Conservation (phyloP, 1,140 invertebrate genomes). For the Sycophaga agraensis region DNA sequence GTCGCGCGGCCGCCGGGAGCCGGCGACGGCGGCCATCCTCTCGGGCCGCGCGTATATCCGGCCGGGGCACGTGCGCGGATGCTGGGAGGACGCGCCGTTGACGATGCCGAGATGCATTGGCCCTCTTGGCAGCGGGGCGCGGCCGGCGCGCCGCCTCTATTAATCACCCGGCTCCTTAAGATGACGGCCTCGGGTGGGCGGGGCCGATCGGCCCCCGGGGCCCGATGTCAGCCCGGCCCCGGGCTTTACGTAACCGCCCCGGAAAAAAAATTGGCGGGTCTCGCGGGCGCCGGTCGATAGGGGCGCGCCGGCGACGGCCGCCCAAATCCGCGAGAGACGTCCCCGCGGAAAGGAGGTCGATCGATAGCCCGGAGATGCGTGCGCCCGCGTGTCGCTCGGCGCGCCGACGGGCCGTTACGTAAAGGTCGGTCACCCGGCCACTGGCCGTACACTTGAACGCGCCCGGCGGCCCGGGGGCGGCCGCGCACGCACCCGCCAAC, state of each 20-base stretch:
- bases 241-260: too few species aligned
- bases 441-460: slow-evolving; percentile 27
- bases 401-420: slow-evolving; percentile 48
- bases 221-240: too few species aligned
- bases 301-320: too few species aligned
- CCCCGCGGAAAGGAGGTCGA: slow-evolving; percentile 28
- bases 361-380: slow-evolving; percentile 32
- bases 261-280: too few species aligned
- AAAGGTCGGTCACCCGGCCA: slow-evolving; percentile 58
- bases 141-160: too few species aligned
- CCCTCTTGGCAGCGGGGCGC: too few species aligned
- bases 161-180: not conserved
- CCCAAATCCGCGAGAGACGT: too few species aligned
- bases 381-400: not conserved
- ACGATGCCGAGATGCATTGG: too few species aligned
- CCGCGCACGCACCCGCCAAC: not conserved
- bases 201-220: not conserved
- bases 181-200: not conserved
- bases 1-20: not conserved
- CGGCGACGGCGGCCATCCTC: not conserved
- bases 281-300: too few species aligned
- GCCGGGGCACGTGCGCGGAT: too few species aligned
- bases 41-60: not conserved
- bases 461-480: not conserved
- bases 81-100: too few species aligned